These are phyloP conservation scores for Chromobotia macracanthus DNA, from an alignment of 2,797 vertebrate species.

Conservation along the genomic window DNA sequence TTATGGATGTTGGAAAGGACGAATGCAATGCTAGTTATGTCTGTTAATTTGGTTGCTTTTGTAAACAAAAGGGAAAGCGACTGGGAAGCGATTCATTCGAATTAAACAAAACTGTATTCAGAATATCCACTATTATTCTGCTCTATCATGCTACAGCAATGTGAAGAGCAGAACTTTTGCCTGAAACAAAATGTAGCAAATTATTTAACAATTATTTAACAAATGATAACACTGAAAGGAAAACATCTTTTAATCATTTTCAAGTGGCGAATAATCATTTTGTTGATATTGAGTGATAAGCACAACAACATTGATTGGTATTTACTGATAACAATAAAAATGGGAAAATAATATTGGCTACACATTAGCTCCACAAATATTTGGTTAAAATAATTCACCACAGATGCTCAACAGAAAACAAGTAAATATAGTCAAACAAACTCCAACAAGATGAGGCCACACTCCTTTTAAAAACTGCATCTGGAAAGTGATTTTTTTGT, in stretches of 20 bases:
- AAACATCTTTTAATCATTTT: background rate
- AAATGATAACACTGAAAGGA: background rate
- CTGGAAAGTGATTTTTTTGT: constrained; percentile 21
- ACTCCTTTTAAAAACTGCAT: constrained; percentile 12
- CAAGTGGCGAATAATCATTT: no score
- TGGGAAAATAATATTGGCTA: background rate
- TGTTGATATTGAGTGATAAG: background rate
- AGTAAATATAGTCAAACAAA: constrained; percentile 52
- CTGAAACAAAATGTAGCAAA: background rate
- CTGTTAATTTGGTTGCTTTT: no score
- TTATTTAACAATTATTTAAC: no score
- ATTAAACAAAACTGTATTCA: no score
- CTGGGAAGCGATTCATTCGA: background rate
- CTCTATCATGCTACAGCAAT: background rate
- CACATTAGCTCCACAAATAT: constrained; percentile 42
- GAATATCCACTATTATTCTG: background rate
- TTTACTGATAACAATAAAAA: background rate
- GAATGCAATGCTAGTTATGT: background rate
- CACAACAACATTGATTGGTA: background rate
- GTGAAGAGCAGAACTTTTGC: background rate
- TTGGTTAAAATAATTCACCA: constrained; percentile 59
- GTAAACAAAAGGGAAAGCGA: background rate
- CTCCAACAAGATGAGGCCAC: constrained; percentile 7
- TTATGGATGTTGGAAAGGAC: background rate
- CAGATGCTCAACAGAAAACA: constrained; percentile 56